Evolutionary conservation across 1,140 invertebrate genomes (phyloP).

Genomic region (Leptopilina clavipes): DNA sequence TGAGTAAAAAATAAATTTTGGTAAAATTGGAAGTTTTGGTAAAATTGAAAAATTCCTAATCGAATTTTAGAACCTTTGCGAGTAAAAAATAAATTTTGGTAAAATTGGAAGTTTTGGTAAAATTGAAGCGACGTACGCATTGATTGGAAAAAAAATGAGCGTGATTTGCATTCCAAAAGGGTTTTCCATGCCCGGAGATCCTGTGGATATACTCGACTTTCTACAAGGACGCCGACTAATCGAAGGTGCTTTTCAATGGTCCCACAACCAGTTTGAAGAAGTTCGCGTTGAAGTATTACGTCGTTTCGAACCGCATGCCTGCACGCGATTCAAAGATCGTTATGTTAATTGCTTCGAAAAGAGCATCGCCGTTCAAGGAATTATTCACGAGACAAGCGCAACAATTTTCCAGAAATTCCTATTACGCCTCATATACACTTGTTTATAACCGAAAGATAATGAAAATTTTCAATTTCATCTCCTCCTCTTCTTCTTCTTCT

Average conservation of each 20-base stretch:
- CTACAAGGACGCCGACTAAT: conserved; percentile 27
- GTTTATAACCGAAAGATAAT: not conserved
- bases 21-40: too few species aligned
- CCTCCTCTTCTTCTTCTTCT: too few species aligned
- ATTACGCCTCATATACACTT: not conserved
- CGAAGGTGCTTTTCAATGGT: conserved; percentile 29
- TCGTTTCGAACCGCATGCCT: conserved; percentile 28
- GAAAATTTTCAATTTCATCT: conserved; percentile 18
- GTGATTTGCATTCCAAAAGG: conserved; percentile 31
- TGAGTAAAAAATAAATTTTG: too few species aligned
- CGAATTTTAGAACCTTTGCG: too few species aligned
- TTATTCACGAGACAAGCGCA: conserved; percentile 31
- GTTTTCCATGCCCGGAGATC: conserved; percentile 13
- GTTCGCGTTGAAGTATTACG: conserved; percentile 24
- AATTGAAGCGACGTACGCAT: not conserved
- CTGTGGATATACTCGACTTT: conserved; percentile 13
- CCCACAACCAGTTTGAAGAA: conserved; percentile 31
- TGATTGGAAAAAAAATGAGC: too few species aligned
- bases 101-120: too few species aligned
- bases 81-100: too few species aligned
- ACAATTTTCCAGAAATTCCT: conserved; percentile 33
- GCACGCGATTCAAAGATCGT: conserved; percentile 31
- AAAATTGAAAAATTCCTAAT: too few species aligned
- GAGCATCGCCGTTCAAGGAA: conserved; percentile 29
- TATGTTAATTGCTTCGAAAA: conserved; percentile 32